Base-by-base conservation (phyloP, 2,113 vertebrate species). In the Ophiodon elongatus region DNA sequence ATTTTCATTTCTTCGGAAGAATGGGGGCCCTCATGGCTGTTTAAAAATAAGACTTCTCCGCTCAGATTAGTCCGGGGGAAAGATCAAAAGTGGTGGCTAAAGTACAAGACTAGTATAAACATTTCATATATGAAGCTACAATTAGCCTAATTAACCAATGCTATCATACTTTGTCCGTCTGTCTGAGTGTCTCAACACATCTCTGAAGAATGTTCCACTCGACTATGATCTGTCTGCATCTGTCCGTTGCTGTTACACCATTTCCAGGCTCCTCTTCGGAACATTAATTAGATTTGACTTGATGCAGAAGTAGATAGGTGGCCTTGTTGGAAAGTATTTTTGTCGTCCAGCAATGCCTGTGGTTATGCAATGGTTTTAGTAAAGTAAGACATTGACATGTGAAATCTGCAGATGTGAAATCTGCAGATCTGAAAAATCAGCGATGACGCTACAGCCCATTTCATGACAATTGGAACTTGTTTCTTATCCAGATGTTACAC, bases 211-310 rank as follows among this genome's bases (percentile, higher is more conserved):
- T 67, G 78, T 86, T 87, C 85, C 84, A 66, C 52, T 29, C 80
- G 66, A 72, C 25, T 59, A 7, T 25, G 15, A 73, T 23, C 10
- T 59, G 47, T 80, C 82, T 79, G 77, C 47, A 25, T 75, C 45
- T 59, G 74, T 78, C 69, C 62, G 23, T 37, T 76, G 70, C 79
- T 39, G n/a, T 74, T 68, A 50, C 1, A 17, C 68, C 73, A 69
- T 77, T 89, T 86, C 80, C 84, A 83, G 78, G 71, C 79, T 76
- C 60, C 31, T 57, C 56, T 41, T 29, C 43, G 66, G 88, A 84
- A 76, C 25, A 73, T 70, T 84, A 75, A 87, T 86, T 64, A 41
- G 13, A 86, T 41, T 25, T 63, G 82, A 79, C 85, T 85, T 73
- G 37, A 52, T 78, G 47, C 29, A 19, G n/a, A 82, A 74, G 71